phyloP scores from a whole-genome alignment of 1,140 invertebrate genomes.

The Elymnias hypermnestra region DNA sequence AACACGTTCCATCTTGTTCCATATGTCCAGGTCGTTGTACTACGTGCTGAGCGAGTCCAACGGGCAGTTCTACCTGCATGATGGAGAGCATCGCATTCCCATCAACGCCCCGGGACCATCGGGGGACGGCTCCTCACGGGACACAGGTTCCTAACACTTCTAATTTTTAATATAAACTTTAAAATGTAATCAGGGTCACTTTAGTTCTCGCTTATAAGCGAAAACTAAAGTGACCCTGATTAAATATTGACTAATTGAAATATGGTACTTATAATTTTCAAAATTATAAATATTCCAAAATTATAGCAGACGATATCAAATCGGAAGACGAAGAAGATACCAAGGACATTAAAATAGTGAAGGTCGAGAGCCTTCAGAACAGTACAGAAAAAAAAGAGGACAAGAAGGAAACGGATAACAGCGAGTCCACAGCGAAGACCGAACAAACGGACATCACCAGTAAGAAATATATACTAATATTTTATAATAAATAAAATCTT shows the following conservation, averaged over 20 bases:
- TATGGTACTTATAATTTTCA: too few species aligned
- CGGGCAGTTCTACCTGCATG: conserved; percentile 63
- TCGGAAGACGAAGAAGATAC: conserved; percentile 23
- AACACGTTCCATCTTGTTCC: too few species aligned
- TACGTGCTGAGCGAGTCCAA: conserved; percentile 60
- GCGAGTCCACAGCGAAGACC: conserved; percentile 2
- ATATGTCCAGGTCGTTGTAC: too few species aligned
- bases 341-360: conserved; percentile 20
- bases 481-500: too few species aligned
- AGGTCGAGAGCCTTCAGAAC: conserved; percentile 7
- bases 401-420: background rate
- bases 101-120: conserved; percentile 24
- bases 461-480: conserved; percentile 17
- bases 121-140: conserved; percentile 3
- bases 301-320: conserved; percentile 15
- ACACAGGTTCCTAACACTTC: too few species aligned
- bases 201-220: too few species aligned
- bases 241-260: too few species aligned
- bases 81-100: conserved; percentile 51
- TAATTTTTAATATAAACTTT: too few species aligned
- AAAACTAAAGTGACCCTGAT: too few species aligned
- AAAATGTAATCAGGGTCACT: too few species aligned
- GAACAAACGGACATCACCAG: conserved; percentile 28
- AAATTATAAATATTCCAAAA: too few species aligned
- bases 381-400: too few species aligned